Conservation (phyloP, 2,888 invertebrate genomes). For the Himalopsyche kuldschensis region DNA sequence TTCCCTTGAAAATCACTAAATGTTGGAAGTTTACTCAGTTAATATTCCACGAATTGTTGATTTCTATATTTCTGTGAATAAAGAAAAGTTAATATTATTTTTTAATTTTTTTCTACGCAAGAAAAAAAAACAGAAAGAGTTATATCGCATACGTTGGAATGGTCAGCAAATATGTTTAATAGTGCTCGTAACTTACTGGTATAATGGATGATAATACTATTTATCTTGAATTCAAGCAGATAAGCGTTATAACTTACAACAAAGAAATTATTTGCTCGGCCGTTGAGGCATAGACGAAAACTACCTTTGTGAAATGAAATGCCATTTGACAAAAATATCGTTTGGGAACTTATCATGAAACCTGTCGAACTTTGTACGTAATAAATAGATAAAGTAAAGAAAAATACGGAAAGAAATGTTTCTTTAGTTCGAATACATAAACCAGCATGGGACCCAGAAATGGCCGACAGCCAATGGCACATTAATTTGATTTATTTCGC, state of each 20-base stretch:
- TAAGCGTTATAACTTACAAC: too few relatives aligned
- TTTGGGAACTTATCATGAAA: not conserved
- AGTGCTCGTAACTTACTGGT: not conserved
- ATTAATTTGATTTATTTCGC: slow-evolving; percentile 36
- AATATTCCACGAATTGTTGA: too few relatives aligned
- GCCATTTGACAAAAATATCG: not conserved
- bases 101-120: too few relatives aligned
- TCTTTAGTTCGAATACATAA: slow-evolving; percentile 8
- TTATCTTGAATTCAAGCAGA: too few relatives aligned
- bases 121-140: too few relatives aligned
- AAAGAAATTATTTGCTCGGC: too few relatives aligned
- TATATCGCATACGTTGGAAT: too few relatives aligned
- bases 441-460: slow-evolving; percentile 11
- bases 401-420: not conserved
- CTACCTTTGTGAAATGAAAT: not conserved
- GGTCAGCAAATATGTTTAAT: too few relatives aligned
- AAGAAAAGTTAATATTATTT: too few relatives aligned
- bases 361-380: not conserved
- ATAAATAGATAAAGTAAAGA: not conserved
- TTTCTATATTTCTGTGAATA: too few relatives aligned
- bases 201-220: not conserved
- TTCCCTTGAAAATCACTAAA: too few relatives aligned
- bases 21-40: too few relatives aligned
- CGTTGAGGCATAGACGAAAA: not conserved
- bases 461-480: slow-evolving; percentile 34